Evolutionary conservation across 1,140 invertebrate genomes (phyloP), one percentile per base, ranked within the genome.

Genomic region (Nebria ingens): DNA sequence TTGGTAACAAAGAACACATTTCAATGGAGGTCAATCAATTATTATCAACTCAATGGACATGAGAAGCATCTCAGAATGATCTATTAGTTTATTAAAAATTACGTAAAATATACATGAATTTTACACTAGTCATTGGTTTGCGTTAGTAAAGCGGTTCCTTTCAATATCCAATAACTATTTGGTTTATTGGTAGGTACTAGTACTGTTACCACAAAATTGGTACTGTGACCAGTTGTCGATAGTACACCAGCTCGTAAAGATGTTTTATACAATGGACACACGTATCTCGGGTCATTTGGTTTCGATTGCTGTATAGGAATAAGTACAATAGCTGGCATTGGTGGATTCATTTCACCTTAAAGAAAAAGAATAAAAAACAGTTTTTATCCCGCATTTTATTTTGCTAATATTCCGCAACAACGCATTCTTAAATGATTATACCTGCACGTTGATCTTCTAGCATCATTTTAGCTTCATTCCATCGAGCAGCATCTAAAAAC

Each of bases 141-240:
- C 49, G 87, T 88, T 2, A 93, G 74, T 4, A 93, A 71, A 3
- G 90, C 91, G 1, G 89, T 88, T 55, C 89, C 91, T 64, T 87
- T 86, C 22, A 89, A 77, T 58, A 93, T 91, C 90, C 91, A 94
- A 64, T 87, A 90, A 56, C 84, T 80, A 57, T 81, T 75, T 9
- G 71, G 64, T 56, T 76, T 70, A 13, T 71, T 60, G 1, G 85
- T 80, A 3, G 83, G 81, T 49, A 94, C 64, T 22, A 90, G 71
- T 0, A 91, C 80, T n/a, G 86, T 73, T 3, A 92, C 76, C 3
- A 94, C 86, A 69, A 91, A 93, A 73, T 93, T 93, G 1, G 90
- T 92, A 53, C 89, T 92, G 65, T 91, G 89, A 1, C 91, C 90
- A 2, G 89, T 93, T 0, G 90, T 93, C 19, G 89, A 91, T 3